Base-by-base conservation (phyloP, 2,113 vertebrate genomes). In the Podarcis cretensis region DNA sequence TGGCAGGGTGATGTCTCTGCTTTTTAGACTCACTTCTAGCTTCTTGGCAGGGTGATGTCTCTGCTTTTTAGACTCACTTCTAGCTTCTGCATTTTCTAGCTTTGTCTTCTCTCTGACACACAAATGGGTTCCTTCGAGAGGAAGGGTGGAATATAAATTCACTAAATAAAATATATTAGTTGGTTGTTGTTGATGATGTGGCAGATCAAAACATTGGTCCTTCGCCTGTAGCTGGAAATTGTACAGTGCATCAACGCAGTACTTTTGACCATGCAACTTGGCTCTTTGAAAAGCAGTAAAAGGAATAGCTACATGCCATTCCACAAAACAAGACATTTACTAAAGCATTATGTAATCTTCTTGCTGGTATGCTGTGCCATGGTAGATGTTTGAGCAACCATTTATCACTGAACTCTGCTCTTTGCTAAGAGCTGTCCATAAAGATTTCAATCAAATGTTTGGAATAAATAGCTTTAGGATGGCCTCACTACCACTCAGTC, bases 401-500 rank as follows among this genome's bases (percentile, higher is more conserved):
- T 84, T 84, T 32, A 84, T 54, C 69, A 54, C 27, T 84, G 68
- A 54, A 73, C 83, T 83, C 27, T 83, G 65, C 65, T 69, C 65
- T 83, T 83, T 83, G 66, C 66, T 83, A 71, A 83, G 66, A 83
- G 66, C 66, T 43, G 35, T 71, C 82, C 40, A 69, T 71, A 48
- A 71, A 73, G 68, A 73, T 84, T 54, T 84, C 68, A 48, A 32
- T 73, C 83, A 84, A 84, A 73, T 16, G 20, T 59, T 21, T 63
- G 79, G 18, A 81, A 63, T 23, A 73, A 83, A 69, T 27, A 69
- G n/a, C 27, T 73, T 54, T 69, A 27, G 68, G 59, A 32, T 57
- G 43, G 16, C 68, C n/a, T 77, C 40, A 77, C 21, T 81, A 81
- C n/a, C 54, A 63, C 54, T 84, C 68, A 84, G 12, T 54, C 43